These are phyloP conservation scores for Diploptera punctata DNA, from an alignment of 2,888 invertebrate species.

Conservation along the genomic window DNA sequence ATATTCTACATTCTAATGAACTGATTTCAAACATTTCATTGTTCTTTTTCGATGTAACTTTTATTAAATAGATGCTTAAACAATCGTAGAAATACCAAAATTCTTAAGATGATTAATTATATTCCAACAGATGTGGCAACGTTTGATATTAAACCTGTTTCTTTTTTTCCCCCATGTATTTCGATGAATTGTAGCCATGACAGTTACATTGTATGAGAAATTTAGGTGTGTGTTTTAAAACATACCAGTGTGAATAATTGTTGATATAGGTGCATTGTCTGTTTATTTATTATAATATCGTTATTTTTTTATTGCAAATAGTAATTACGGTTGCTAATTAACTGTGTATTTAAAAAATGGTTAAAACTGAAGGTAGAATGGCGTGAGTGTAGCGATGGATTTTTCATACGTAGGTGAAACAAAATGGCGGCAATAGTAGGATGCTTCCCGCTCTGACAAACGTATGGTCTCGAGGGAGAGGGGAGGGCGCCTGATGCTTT, in stretches of 20 bases:
- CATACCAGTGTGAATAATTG: too few relatives aligned
- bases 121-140: slow-evolving; percentile 33
- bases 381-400: too few relatives aligned
- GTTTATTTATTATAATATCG: neutral
- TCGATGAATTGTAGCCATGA: neutral
- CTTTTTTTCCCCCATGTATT: slow-evolving; percentile 31
- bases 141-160: slow-evolving; percentile 37
- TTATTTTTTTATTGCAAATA: neutral
- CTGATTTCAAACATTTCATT: too few relatives aligned
- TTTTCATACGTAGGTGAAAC: slow-evolving; percentile 24
- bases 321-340: too few relatives aligned
- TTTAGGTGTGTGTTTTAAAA: neutral
- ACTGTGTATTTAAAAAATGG: too few relatives aligned
- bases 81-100: too few relatives aligned
- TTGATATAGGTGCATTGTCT: too few relatives aligned
- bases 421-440: slow-evolving; percentile 17
- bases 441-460: slow-evolving; percentile 18
- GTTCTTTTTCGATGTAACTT: too few relatives aligned
- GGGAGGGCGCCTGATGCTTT: slow-evolving; percentile 34
- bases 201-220: slow-evolving; percentile 4
- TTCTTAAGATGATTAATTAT: neutral
- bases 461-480: neutral
- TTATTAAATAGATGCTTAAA: too few relatives aligned
- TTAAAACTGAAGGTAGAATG: too few relatives aligned
- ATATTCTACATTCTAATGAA: too few relatives aligned